These are phyloP conservation scores for Poicephalus meyeri DNA, from an alignment of 2,113 vertebrate genomes.

Conservation along the genomic window DNA sequence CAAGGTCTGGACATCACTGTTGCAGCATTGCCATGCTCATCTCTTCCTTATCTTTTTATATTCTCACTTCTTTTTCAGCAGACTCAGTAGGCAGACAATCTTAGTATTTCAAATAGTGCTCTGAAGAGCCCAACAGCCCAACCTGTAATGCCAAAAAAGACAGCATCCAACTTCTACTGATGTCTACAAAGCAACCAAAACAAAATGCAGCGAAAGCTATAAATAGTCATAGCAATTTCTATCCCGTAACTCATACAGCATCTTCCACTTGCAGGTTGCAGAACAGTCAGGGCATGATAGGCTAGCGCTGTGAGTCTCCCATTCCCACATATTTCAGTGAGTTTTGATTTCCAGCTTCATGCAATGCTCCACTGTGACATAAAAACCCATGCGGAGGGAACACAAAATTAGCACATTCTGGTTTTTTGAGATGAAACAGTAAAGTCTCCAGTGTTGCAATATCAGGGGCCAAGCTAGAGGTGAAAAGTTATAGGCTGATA, in stretches of 20 bases:
- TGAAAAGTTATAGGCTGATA: not conserved
- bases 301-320: not conserved
- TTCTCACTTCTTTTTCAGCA: not conserved
- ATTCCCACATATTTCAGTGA: accelerated
- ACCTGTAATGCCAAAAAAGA: not conserved
- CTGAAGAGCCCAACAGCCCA: not conserved
- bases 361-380: not conserved
- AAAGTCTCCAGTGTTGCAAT: not conserved
- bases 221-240: not conserved
- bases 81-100: not conserved
- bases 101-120: not conserved
- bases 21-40: not conserved
- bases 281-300: not conserved
- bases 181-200: not conserved
- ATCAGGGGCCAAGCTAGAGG: not conserved
- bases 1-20: not conserved
- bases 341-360: not conserved
- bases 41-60: not conserved
- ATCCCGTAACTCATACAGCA: not conserved
- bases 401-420: not conserved
- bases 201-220: not conserved
- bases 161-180: not conserved
- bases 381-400: not conserved
- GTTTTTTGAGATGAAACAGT: not conserved
- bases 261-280: not conserved